Percentiles rank a stretch among this genome's conserved stretches.
Conservation (phyloP, 2,797 vertebrate genomes). For the Tachyglossus aculeatus region DNA sequence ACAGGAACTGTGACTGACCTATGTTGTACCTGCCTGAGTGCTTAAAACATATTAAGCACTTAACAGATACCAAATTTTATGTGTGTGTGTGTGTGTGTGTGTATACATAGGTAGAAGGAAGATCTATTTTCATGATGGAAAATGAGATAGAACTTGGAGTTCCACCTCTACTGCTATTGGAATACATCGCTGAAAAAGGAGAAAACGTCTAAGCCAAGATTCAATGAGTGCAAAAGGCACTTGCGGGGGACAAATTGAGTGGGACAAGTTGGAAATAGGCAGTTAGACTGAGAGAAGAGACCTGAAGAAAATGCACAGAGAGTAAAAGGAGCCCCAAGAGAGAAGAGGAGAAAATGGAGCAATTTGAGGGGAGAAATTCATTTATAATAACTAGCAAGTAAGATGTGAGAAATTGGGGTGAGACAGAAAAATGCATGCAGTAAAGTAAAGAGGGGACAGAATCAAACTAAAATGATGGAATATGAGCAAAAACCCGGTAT, state of each 20-base stretch:
- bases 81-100: no score
- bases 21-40: no score
- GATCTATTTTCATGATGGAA: no score
- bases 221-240: no score
- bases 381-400: no score
- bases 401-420: conserved; percentile 25
- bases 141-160: no score
- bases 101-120: no score
- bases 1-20: no score
- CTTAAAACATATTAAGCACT: no score
- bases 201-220: background rate
- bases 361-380: conserved; percentile 17
- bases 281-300: background rate
- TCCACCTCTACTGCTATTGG: no score
- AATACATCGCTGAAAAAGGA: conserved; percentile 14
- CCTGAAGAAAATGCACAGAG: background rate
- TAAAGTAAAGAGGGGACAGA: conserved; percentile 24
- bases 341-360: conserved; percentile 9
- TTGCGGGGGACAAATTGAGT: background rate
- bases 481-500: no score
- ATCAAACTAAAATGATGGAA: conserved; percentile 19
- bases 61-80: no score
- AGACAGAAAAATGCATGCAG: conserved; percentile 20
- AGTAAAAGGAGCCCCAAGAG: conserved; percentile 1
- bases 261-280: conserved; percentile 40